Percentiles rank a stretch among this genome's conserved stretches.
Conservation (phyloP, 2,113 vertebrate genomes). For the Condylura cristata region DNA sequence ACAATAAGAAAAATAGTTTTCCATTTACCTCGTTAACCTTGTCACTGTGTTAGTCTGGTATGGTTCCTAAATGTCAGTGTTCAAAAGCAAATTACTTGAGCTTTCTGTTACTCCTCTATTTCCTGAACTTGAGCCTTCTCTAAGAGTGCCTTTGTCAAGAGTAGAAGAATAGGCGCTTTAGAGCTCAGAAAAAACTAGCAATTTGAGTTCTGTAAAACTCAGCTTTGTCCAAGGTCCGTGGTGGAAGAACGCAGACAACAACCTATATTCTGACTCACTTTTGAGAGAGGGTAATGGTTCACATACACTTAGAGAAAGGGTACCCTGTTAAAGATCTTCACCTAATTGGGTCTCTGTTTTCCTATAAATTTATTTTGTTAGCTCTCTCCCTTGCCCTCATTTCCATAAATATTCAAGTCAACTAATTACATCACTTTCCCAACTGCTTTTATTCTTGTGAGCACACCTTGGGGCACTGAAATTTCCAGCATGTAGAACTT, state of each 20-base stretch:
- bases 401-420: background rate
- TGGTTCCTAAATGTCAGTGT: background rate
- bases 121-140: conserved; percentile 3
- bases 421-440: background rate
- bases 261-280: background rate
- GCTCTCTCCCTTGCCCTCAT: background rate
- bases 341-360: background rate
- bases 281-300: background rate
- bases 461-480: background rate
- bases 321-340: background rate
- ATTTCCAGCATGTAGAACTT: background rate
- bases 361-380: background rate
- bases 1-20: background rate
- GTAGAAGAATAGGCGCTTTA: background rate
- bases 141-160: background rate
- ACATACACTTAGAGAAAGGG: background rate
- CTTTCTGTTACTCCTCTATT: background rate
- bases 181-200: background rate
- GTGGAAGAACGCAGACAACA: background rate
- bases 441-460: background rate
- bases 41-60: background rate
- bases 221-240: background rate
- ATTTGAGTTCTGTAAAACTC: background rate
- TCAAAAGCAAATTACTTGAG: background rate
- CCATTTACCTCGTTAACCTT: background rate